These are phyloP conservation scores for Leptogaster cylindrica DNA, from an alignment of 2,888 invertebrate genomes.

Conservation along the genomic window DNA sequence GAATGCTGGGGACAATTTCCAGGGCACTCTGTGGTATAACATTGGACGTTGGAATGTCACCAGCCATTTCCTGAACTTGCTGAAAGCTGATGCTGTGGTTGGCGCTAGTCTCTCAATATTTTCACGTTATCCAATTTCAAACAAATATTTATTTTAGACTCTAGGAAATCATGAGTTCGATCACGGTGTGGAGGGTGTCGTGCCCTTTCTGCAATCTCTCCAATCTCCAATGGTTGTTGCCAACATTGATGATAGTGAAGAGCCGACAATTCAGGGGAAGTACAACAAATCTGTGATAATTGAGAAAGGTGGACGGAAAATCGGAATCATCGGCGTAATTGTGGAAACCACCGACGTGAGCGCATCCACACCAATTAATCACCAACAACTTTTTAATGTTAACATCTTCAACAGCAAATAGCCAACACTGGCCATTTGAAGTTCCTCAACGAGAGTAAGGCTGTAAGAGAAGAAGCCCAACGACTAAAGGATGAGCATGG, in stretches of 20 bases:
- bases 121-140: not conserved
- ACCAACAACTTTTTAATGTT: not conserved
- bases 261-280: constrained; percentile 69
- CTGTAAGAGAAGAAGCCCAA: constrained; percentile 72
- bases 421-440: constrained; percentile 70
- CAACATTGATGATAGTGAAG: constrained; percentile 75
- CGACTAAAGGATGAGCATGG: constrained; percentile 67
- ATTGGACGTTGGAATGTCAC: constrained; percentile 77
- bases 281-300: constrained; percentile 72
- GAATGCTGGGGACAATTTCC: constrained; percentile 84
- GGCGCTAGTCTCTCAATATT: constrained; percentile 63
- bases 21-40: constrained; percentile 85
- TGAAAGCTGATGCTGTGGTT: constrained; percentile 80
- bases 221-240: constrained; percentile 74
- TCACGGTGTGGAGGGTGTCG: constrained; percentile 72
- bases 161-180: constrained; percentile 91
- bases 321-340: constrained; percentile 82
- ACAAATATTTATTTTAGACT: constrained; percentile 65
- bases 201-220: constrained; percentile 72
- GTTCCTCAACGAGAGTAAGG: constrained; percentile 73
- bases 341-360: constrained; percentile 70
- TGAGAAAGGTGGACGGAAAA: constrained; percentile 68
- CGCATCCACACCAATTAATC: not conserved
- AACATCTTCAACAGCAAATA: constrained; percentile 64
- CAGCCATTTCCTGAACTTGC: constrained; percentile 74